Evolutionary conservation across 2,797 vertebrate genomes (phyloP), one percentile per base, ranked within the genome.

Genomic region (Peromyscus melanophrys): DNA sequence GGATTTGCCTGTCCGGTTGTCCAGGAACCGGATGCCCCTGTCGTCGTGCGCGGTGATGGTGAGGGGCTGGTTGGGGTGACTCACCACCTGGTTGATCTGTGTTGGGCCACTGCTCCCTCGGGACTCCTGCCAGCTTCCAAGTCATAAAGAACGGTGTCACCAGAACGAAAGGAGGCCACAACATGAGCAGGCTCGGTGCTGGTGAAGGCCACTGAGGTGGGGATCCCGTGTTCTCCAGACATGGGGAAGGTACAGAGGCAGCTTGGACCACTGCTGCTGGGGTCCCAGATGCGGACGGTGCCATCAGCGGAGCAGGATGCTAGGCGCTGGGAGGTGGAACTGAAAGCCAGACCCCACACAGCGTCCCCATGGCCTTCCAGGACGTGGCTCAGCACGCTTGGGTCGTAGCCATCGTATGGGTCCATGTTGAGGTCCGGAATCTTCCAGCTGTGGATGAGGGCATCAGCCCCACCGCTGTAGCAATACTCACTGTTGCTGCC

Each of bases 11-110:
- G 99, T 99, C 95, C 99, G 99, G 98, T 99, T 99, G 98, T 99
- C 99, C 43, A 99, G 98, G 98, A 99, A 99, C 89, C 99, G 99
- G 98, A 99, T 99, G 98, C 99, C 99, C 92, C 99, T 99, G 98
- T 99, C 99, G 4, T 99, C 99, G 0, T 99, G 99, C 81, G 99
- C 99, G 0, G 99, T 99, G 97, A 99, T 99, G 88, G 99, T 99
- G 96, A 99, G 94, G 0, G 99, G 97, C 98, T 99, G 99, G 34
- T 98, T 98, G 0, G 99, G 99, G 97, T 99, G 99, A 92, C 99
- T 99, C 97, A 99, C 99, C 80, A 99, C 99, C 43, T 99, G 98
- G 98, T 99, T 99, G 93, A 99, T 99, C 97, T 99, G 99, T 92
- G 99, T 98, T 31, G 98, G 99, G 88, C 99, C 99, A 1, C 99